phyloP scores from a whole-genome alignment of 2,113 vertebrate species.

The Setophaga coronata region DNA sequence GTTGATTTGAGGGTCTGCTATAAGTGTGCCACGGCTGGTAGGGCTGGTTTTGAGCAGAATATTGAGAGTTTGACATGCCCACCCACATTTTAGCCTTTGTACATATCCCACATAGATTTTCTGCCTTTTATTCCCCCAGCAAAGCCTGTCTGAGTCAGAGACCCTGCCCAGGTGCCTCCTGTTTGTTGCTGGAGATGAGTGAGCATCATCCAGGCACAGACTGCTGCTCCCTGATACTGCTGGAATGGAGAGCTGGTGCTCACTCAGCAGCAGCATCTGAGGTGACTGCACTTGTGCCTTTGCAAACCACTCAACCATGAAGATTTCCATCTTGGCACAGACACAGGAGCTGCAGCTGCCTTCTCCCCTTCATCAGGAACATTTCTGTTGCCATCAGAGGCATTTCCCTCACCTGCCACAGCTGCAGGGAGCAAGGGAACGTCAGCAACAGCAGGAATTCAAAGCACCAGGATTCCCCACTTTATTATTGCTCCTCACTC shows the following conservation, averaged over 20 bases:
- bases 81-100: background rate
- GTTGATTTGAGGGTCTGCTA: background rate
- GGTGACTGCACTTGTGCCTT: background rate
- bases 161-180: background rate
- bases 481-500: background rate
- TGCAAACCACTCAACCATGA: background rate
- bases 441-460: background rate
- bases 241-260: background rate
- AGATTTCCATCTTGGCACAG: background rate
- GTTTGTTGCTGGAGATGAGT: accelerated
- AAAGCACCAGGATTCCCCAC: background rate
- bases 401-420: background rate
- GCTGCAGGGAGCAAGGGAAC: background rate
- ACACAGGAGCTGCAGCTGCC: background rate
- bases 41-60: background rate
- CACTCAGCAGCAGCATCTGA: background rate
- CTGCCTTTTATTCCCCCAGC: background rate
- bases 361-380: background rate
- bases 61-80: background rate
- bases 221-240: background rate
- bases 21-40: background rate
- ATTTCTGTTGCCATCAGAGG: background rate
- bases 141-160: background rate
- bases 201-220: background rate
- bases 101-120: background rate